Conservation (phyloP, 53 echinoderm and acorn worm genomes). For the Henricia sp. region DNA sequence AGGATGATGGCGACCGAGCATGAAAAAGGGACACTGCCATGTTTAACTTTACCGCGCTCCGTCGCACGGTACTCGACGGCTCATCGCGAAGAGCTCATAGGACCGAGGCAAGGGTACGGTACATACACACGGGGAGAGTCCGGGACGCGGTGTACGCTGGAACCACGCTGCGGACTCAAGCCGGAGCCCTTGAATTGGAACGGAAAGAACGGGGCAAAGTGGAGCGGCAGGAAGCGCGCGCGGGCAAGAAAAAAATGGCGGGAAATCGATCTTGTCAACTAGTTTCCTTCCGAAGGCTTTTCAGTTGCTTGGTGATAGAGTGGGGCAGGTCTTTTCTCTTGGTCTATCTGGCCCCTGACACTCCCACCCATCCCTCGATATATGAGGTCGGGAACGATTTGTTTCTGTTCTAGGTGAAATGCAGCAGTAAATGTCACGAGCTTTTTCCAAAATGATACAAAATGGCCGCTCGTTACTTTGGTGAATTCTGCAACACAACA, state of each 20-base stretch:
- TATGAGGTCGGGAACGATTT: no score
- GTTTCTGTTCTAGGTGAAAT: no score
- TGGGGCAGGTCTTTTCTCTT: constrained; percentile 17
- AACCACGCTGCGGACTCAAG: constrained; percentile 2
- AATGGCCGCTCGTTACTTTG: no score
- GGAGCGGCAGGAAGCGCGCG: constrained; percentile 65
- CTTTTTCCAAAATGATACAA: no score
- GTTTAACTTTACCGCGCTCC: constrained; percentile 46
- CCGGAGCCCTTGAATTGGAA: constrained; percentile 60
- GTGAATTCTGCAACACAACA: no score
- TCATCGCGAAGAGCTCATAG: background rate
- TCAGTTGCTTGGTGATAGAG: constrained; percentile 63
- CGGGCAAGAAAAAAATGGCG: constrained; percentile 78
- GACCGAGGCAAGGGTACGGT: background rate
- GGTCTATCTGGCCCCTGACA: background rate
- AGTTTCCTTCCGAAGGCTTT: constrained; percentile 77
- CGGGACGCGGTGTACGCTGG: background rate
- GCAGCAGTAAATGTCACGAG: no score
- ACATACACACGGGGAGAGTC: constrained; percentile 1
- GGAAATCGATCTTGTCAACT: constrained; percentile 88
- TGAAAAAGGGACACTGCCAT: constrained; percentile 38
- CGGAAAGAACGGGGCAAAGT: constrained; percentile 66
- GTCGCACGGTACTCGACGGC: constrained; percentile 47
- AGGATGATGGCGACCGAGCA: constrained; percentile 22
- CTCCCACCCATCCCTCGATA: background rate